Percentiles rank a stretch among this genome's conserved stretches.
Evolutionary conservation across 2,797 vertebrate genomes (phyloP).

Genomic region (Poeciliopsis infans): DNA sequence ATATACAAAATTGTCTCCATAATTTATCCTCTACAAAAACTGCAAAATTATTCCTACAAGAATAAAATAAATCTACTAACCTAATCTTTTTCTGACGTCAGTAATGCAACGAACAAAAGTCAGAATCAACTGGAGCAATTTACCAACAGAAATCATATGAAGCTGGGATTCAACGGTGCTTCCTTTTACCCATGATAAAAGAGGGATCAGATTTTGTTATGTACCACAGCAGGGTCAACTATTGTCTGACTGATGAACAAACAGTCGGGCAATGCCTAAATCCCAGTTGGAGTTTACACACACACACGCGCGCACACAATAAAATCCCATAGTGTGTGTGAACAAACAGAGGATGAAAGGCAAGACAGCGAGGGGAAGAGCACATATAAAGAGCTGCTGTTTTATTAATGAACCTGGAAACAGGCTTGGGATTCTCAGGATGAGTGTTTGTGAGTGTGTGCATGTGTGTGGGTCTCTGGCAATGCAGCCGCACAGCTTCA

Average conservation of each 20-base stretch:
- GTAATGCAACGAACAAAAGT: not conserved
- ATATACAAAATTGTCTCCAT: not conserved
- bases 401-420: slow-evolving; percentile 86
- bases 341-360: slow-evolving; percentile 83
- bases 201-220: slow-evolving; percentile 68
- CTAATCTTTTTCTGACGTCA: not conserved
- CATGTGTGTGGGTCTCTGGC: slow-evolving; percentile 47
- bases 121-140: slow-evolving; percentile 29
- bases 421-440: slow-evolving; percentile 76
- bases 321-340: slow-evolving; percentile 79
- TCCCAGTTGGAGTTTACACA: slow-evolving; percentile 73
- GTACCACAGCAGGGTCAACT: slow-evolving; percentile 70
- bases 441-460: slow-evolving; percentile 43
- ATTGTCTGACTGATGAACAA: slow-evolving; percentile 81
- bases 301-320: slow-evolving; percentile 41
- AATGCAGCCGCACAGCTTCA: slow-evolving; percentile 39
- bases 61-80: not conserved
- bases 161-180: slow-evolving; percentile 46
- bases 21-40: not conserved
- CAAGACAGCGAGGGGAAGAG: slow-evolving; percentile 79
- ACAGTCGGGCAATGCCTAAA: slow-evolving; percentile 77
- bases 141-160: slow-evolving; percentile 20
- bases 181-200: slow-evolving; percentile 62
- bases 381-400: slow-evolving; percentile 83
- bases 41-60: not conserved